These are phyloP conservation scores for Gila orcuttii DNA, from an alignment of 2,113 vertebrate genomes.

Conservation along the genomic window DNA sequence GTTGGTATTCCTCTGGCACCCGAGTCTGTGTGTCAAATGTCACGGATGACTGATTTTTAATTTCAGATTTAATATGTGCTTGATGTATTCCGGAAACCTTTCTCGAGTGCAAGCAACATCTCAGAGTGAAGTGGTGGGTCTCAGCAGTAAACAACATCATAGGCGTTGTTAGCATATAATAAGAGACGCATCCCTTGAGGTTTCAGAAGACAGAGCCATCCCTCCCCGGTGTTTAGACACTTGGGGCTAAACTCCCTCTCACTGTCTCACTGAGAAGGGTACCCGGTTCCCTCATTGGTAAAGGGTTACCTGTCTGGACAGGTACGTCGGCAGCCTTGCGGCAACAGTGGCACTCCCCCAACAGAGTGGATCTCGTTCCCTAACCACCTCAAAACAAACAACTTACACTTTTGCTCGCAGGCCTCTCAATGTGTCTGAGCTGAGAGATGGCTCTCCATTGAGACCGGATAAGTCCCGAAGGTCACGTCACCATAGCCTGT, in stretches of 20 bases:
- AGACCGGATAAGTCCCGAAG: constrained; percentile 65
- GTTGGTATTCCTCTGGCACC: constrained; percentile 60
- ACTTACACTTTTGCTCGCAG: constrained; percentile 41
- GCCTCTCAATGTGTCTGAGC: constrained; percentile 30
- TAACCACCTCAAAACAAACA: constrained; percentile 63
- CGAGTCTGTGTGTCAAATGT: constrained; percentile 63
- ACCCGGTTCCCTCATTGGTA: constrained; percentile 62
- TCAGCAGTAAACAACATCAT: constrained; percentile 76
- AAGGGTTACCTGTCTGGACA: constrained; percentile 73
- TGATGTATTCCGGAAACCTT: constrained; percentile 70
- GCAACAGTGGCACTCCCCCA: constrained; percentile 69
- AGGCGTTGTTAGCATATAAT: constrained; percentile 72
- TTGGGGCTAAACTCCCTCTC: constrained; percentile 54
- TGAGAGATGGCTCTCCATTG: constrained; percentile 33
- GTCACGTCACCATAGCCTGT: constrained; percentile 63
- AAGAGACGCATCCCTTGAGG: constrained; percentile 70
- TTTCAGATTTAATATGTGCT: constrained; percentile 75
- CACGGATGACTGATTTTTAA: constrained; percentile 74
- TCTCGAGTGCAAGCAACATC: constrained; percentile 65
- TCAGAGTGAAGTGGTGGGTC: constrained; percentile 57
- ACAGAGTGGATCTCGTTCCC: constrained; percentile 64
- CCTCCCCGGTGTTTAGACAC: constrained; percentile 60
- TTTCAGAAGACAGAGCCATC: constrained; percentile 67
- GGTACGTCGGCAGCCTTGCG: constrained; percentile 72
- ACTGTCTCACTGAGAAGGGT: constrained; percentile 49